A percentile compares a stretch with the other conserved stretches of the same genome.
Conservation (phyloP, 2,888 invertebrate genomes). For the Galerucella nymphaeae region DNA sequence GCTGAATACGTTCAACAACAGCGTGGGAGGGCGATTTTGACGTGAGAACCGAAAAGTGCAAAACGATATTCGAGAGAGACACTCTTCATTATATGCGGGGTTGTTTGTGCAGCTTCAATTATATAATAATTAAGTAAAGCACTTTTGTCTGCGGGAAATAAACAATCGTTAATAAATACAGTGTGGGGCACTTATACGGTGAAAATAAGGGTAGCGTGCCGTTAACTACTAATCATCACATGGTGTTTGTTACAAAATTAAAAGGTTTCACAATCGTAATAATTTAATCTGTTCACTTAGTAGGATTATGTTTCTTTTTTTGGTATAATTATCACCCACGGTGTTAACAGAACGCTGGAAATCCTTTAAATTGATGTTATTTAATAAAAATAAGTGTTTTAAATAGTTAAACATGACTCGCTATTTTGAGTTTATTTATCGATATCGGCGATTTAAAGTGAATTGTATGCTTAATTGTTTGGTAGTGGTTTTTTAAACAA, state of each 20-base stretch:
- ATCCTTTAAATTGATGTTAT: too few relatives aligned
- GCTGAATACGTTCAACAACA: neutral
- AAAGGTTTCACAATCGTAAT: slow-evolving; percentile 26
- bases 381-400: too few relatives aligned
- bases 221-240: slow-evolving; percentile 19
- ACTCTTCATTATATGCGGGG: slow-evolving; percentile 47
- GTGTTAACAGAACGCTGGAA: too few relatives aligned
- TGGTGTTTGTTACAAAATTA: slow-evolving; percentile 15
- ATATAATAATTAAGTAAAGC: slow-evolving; percentile 14
- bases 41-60: slow-evolving; percentile 48
- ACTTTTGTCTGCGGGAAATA: slow-evolving; percentile 17
- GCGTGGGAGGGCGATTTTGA: slow-evolving; percentile 26
- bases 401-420: too few relatives aligned
- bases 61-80: slow-evolving; percentile 37
- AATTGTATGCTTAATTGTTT: too few relatives aligned
- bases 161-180: slow-evolving; percentile 15
- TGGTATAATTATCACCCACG: neutral
- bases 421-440: too few relatives aligned
- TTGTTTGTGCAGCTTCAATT: slow-evolving; percentile 50
- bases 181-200: slow-evolving; percentile 32
- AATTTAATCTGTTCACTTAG: slow-evolving; percentile 14
- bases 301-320: neutral
- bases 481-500: too few relatives aligned
- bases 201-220: slow-evolving; percentile 33
- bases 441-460: too few relatives aligned